These are phyloP conservation scores for Argyresthia goedartella DNA, from an alignment of 2,888 invertebrate species.

Conservation along the genomic window DNA sequence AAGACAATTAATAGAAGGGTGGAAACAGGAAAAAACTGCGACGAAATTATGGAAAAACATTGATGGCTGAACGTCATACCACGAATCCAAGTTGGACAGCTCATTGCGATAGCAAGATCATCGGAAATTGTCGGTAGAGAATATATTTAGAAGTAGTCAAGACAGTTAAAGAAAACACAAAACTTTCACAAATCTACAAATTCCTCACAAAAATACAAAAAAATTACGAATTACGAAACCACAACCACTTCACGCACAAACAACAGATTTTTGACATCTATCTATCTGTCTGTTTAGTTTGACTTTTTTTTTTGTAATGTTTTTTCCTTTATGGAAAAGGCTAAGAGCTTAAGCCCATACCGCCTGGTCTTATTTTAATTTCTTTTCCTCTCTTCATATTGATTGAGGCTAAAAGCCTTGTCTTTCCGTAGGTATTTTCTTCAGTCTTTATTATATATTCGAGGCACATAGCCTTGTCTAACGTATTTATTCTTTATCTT, in stretches of 20 bases:
- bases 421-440: too few relatives aligned
- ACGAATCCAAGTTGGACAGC: conserved; percentile 57
- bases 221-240: neutral
- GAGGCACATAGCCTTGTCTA: too few relatives aligned
- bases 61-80: conserved; percentile 44
- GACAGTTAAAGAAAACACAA: neutral
- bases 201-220: neutral
- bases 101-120: conserved; percentile 35
- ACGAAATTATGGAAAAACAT: too few relatives aligned
- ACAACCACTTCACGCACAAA: neutral
- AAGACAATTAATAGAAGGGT: neutral
- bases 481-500: too few relatives aligned
- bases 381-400: too few relatives aligned
- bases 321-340: too few relatives aligned
- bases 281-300: too few relatives aligned
- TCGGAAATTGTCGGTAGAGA: neutral
- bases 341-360: too few relatives aligned
- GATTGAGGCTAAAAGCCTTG: too few relatives aligned
- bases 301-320: neutral
- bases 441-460: too few relatives aligned
- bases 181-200: neutral
- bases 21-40: too few relatives aligned
- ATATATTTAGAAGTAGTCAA: neutral
- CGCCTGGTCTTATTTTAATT: too few relatives aligned
- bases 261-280: neutral